phyloP scores from a whole-genome alignment of 1,140 invertebrate genomes.

The Drosophila ambigua region DNA sequence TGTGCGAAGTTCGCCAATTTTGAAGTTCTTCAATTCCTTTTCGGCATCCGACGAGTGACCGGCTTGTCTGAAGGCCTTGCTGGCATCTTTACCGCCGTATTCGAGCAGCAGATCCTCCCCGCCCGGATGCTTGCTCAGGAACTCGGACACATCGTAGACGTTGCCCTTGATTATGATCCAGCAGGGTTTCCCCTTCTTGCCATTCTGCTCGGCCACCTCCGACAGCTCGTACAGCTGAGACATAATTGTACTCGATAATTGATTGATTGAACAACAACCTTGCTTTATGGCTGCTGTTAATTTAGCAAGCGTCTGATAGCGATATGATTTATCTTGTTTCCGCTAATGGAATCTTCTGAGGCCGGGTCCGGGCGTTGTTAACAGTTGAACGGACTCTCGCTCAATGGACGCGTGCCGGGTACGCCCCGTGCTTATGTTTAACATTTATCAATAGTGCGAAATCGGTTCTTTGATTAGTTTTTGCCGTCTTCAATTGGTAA shows the following conservation, averaged over 20 bases:
- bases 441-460: constrained; percentile 28
- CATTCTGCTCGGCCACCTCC: constrained; percentile 86
- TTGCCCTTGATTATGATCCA: constrained; percentile 88
- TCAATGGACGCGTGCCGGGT: constrained; percentile 32
- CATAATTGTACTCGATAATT: constrained; percentile 43
- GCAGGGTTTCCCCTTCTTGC: constrained; percentile 84
- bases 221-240: constrained; percentile 84
- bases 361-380: constrained; percentile 5
- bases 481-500: not conserved
- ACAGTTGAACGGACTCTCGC: constrained; percentile 13
- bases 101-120: constrained; percentile 86
- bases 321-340: constrained; percentile 1
- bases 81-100: constrained; percentile 87
- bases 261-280: not conserved
- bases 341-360: not conserved
- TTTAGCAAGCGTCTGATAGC: not conserved
- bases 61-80: constrained; percentile 86
- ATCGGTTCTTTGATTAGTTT: constrained; percentile 3
- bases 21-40: constrained; percentile 85
- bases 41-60: constrained; percentile 88
- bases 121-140: constrained; percentile 87
- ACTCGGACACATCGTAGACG: constrained; percentile 88
- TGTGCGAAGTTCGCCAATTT: constrained; percentile 85
- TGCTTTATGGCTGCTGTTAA: constrained; percentile 8
- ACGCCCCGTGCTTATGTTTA: constrained; percentile 28